Base-by-base conservation (phyloP, 2,113 vertebrate species). In the Lonchura striata region DNA sequence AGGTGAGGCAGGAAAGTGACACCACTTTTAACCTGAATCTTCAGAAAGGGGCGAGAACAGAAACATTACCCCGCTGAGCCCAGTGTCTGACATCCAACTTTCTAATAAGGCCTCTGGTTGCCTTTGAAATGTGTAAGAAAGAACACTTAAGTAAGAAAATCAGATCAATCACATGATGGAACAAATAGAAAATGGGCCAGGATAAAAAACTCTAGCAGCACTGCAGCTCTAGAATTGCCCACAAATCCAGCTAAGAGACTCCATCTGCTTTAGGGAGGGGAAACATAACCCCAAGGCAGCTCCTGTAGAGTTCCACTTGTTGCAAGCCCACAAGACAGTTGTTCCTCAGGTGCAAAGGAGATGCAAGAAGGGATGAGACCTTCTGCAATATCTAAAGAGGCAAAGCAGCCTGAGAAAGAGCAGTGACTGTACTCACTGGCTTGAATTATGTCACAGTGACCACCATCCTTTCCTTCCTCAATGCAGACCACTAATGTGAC, bases 361-460 rank as follows among this genome's bases (percentile, higher is more conserved):
- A 46, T 37, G 25, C 35, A 68, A 71, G 57, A 79, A 5, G 42
- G 46, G 46, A 69, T 31, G 25, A 71, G 47, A 61, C 9, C 37
- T 77, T 72, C 6, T 46, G 39, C 30, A 78, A 22, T 9, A 63
- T 9, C 33, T 28, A 1, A 63, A 65, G 49, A 52, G 42, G 63
- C 3, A 30, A 65, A 49, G 59, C 27, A 86, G 50, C 16, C 56
- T 46, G 59, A 49, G 42, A 18, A 68, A 33, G 39, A 52, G 18
- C 1, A 1, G 28, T 31, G 75, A 49, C 60, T 60, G 20, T 1
- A 15, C 4, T 28, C 4, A 1, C 59, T 53, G 1, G 0, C 49
- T 24, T 47, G 20, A 82, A 82, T 65, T 16, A 39, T 88, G 66
- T 15, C 70, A 69, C 0, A 0, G 72, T 47, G 78, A n/a, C 69